phyloP scores from a whole-genome alignment of 2,113 vertebrate species.

The Ammodytes marinus region DNA sequence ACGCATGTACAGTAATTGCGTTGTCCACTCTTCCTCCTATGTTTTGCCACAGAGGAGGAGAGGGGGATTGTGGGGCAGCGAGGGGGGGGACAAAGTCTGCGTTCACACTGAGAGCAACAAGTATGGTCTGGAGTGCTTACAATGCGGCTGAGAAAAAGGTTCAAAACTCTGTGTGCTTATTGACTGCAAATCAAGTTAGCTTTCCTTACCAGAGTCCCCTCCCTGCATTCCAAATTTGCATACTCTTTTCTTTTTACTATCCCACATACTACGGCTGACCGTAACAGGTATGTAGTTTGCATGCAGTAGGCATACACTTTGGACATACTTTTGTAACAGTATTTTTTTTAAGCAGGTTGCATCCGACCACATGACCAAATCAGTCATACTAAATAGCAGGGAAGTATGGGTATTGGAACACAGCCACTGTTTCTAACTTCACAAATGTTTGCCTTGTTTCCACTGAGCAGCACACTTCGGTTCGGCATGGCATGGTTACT shows the following conservation, averaged over 20 bases:
- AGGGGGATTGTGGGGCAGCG: not conserved
- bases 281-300: too few species aligned
- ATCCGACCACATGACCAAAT: too few species aligned
- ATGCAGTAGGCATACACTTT: too few species aligned
- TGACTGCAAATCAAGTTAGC: slow-evolving; percentile 7
- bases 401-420: too few species aligned
- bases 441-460: too few species aligned
- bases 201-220: not conserved
- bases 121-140: not conserved
- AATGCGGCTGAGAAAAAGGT: not conserved
- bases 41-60: slow-evolving; percentile 46
- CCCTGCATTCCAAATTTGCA: too few species aligned
- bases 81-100: not conserved
- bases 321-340: too few species aligned
- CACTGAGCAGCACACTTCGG: too few species aligned
- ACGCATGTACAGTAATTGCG: not conserved
- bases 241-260: not conserved
- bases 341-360: too few species aligned
- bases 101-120: slow-evolving; percentile 44
- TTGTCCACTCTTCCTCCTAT: not conserved
- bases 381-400: too few species aligned
- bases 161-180: slow-evolving; percentile 8
- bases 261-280: not conserved
- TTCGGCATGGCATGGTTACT: too few species aligned
- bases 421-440: too few species aligned